Evolutionary conservation across 2,888 invertebrate species (phyloP), one percentile per base, ranked within the genome.

Genomic region (Lepidochrysops patricia): DNA sequence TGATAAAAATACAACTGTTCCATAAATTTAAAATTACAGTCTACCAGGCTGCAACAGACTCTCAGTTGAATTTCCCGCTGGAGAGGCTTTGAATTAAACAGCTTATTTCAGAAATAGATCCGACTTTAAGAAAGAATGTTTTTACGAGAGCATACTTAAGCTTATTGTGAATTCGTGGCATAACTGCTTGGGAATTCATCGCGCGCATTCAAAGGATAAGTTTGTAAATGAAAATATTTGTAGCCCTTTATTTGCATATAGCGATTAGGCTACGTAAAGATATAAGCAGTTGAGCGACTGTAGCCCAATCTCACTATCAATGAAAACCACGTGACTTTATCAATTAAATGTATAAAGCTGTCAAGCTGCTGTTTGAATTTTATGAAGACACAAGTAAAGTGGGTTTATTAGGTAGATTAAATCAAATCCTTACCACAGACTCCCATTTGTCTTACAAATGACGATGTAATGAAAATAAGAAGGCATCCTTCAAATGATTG

Each of bases 131-230:
- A 54, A 15, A 29, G 15, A 32, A 54, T 54, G 29, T 58, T 50
- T 58, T 58, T 34, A 35, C 49, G 23, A 32, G 15, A 34, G 50
- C 50, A 59, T 52, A 52, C 35, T 59, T 59, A 25, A 25, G 50
- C 26, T 50, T 52, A 52, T 59, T 35, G 26, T 34, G 58, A 52
- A 52, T 35, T 59, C 50, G 58, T 35, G 50, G 34, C 50, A 52
- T 59, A 59, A 34, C 58, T 43, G 32, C 52, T 26, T 59, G 25
- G 2, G 26, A 35, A 34, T 48, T 48, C 23, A 58, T 26, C 43
- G n/a, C 19, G 32, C 32, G 34, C 34, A 59, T 59, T 52, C 58
- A 50, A 58, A 32, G 54, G 29, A 54, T 54, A 32, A 29, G 19
- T 29, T 32, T 32, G 54, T 27, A 54, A 54, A 54, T 54, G 27